Evolutionary conservation across 2,113 vertebrate genomes (phyloP).

Genomic region (Paratilapia polleni): DNA sequence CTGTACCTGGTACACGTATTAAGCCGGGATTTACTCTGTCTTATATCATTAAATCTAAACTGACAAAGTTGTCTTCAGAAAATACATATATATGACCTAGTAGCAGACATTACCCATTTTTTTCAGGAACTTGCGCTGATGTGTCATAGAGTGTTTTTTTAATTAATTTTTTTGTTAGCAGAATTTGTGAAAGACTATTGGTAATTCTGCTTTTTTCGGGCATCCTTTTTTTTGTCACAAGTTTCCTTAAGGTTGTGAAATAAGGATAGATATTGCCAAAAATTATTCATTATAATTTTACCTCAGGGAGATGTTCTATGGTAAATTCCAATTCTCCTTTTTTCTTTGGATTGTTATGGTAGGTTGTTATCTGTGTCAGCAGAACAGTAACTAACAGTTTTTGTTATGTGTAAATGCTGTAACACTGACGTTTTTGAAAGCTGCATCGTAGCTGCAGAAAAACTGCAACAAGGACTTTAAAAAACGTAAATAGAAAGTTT

Average conservation of each 20-base stretch:
- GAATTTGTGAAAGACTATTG: slow-evolving; percentile 21
- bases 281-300: background rate
- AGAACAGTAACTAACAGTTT: background rate
- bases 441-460: background rate
- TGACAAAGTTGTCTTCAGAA: background rate
- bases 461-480: background rate
- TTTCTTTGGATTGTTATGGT: background rate
- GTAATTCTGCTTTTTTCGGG: slow-evolving; percentile 15
- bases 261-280: slow-evolving; percentile 18
- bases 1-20: slow-evolving; percentile 54
- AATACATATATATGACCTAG: background rate
- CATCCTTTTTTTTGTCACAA: background rate
- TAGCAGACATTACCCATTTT: background rate
- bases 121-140: slow-evolving; percentile 12
- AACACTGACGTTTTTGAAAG: background rate
- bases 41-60: slow-evolving; percentile 30
- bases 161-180: background rate
- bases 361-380: background rate
- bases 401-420: background rate
- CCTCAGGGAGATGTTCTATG: background rate
- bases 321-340: background rate
- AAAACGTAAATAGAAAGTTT: background rate
- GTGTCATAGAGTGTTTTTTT: background rate
- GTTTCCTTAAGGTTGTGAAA: slow-evolving; percentile 30
- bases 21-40: slow-evolving; percentile 28